phyloP scores from a whole-genome alignment of 2,797 vertebrate genomes.

The Acanthurus lineatus region DNA sequence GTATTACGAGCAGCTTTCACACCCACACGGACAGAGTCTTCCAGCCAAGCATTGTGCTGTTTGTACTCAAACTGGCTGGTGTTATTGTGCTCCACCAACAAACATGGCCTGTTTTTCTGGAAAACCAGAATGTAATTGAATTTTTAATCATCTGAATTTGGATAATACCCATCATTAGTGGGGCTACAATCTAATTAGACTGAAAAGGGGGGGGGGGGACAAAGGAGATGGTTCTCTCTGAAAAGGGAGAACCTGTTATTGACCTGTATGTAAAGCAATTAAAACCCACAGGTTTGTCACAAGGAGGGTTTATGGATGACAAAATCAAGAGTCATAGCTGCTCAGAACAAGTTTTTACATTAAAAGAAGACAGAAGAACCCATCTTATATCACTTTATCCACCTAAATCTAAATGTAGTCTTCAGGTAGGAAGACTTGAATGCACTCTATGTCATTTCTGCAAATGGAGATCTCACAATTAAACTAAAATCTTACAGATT shows the following conservation, averaged over 20 bases:
- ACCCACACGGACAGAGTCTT: constrained; percentile 14
- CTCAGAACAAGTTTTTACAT: neutral
- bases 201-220: constrained; percentile 21
- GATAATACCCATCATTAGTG: constrained; percentile 67
- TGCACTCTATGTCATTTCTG: too few relatives aligned
- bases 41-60: constrained; percentile 31
- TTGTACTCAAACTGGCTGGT: constrained; percentile 15
- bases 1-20: constrained; percentile 28
- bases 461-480: too few relatives aligned
- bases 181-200: constrained; percentile 53
- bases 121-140: constrained; percentile 59
- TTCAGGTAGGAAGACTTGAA: neutral
- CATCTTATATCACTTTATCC: neutral
- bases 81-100: constrained; percentile 30
- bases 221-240: constrained; percentile 21
- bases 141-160: constrained; percentile 66
- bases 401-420: neutral
- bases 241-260: constrained; percentile 21
- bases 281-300: constrained; percentile 7
- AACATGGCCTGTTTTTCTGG: constrained; percentile 30
- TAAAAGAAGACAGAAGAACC: neutral
- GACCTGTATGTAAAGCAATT: constrained; percentile 22
- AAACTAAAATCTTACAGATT: too few relatives aligned
- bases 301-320: neutral
- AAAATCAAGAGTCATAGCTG: neutral